Conservation (phyloP, 2,113 vertebrate species). For the Mohoua ochrocephala region DNA sequence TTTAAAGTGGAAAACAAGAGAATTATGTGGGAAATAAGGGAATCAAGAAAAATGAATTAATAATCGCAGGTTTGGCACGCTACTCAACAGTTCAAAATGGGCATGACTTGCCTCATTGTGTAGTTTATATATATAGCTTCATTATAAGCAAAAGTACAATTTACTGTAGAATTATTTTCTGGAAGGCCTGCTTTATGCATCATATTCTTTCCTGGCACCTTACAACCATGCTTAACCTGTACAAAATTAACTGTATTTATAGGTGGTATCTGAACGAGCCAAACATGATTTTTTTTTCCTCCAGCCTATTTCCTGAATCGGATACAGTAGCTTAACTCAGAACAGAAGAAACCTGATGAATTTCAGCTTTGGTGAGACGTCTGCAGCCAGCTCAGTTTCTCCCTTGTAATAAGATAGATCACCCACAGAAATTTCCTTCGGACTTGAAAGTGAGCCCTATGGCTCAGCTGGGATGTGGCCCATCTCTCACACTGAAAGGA, state of each 20-base stretch:
- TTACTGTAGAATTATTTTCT: slow-evolving; percentile 33
- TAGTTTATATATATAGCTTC: slow-evolving; percentile 49
- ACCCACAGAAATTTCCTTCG: not conserved
- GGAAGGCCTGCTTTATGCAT: slow-evolving; percentile 25
- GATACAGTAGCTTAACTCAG: not conserved
- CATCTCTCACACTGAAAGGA: not conserved
- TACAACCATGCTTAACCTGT: slow-evolving; percentile 20
- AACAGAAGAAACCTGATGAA: not conserved
- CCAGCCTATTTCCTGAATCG: not conserved
- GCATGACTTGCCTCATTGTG: slow-evolving; percentile 19
- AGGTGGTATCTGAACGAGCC: not conserved
- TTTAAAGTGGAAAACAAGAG: not conserved
- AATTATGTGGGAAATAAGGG: slow-evolving; percentile 18
- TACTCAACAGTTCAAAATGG: not conserved
- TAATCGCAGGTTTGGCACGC: not conserved
- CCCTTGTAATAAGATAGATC: not conserved
- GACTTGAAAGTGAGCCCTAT: not conserved
- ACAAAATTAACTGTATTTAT: slow-evolving; percentile 41
- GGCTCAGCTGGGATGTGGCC: not conserved
- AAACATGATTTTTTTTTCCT: not conserved
- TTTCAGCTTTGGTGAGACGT: not conserved
- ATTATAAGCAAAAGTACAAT: slow-evolving; percentile 53
- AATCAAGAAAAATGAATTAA: slow-evolving; percentile 67
- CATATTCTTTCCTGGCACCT: not conserved
- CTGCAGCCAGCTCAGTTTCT: not conserved